phyloP scores from a whole-genome alignment of 2,113 vertebrate genomes.

The Clinocottus analis region DNA sequence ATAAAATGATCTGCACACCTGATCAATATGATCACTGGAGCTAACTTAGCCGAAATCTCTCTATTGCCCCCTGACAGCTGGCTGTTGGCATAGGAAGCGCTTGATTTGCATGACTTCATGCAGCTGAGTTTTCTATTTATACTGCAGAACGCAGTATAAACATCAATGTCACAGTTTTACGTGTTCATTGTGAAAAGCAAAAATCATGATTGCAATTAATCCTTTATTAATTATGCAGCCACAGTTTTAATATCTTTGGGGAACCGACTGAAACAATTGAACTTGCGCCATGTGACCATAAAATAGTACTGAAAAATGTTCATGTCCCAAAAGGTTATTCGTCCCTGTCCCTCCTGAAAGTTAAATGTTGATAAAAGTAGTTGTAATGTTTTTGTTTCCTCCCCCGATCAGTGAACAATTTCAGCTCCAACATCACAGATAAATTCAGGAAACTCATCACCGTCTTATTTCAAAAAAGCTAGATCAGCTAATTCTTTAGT shows the following conservation, averaged over 20 bases:
- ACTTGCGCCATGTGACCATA: too few species aligned
- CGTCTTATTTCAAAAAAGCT: conserved; percentile 8
- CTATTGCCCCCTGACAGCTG: too few species aligned
- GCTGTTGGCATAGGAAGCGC: neutral
- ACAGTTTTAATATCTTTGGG: neutral
- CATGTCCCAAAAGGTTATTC: neutral
- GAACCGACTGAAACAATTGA: neutral
- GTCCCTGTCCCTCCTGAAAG: neutral
- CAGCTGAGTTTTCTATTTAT: too few species aligned
- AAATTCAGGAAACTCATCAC: conserved; percentile 39
- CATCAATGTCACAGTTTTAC: too few species aligned
- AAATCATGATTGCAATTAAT: too few species aligned
- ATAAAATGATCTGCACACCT: neutral
- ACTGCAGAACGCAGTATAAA: too few species aligned
- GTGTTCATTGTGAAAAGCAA: too few species aligned
- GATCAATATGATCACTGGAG: neutral
- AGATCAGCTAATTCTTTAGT: conserved; percentile 6
- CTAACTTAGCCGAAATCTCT: neutral
- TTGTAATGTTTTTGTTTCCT: too few species aligned
- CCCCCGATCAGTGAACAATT: neutral
- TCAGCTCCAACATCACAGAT: conserved; percentile 29
- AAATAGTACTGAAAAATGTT: neutral
- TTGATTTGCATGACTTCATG: too few species aligned
- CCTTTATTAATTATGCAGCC: too few species aligned
- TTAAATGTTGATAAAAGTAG: neutral